Evolutionary conservation across 2,113 vertebrate species (phyloP).

Genomic region (Dendropsophus ebraccatus): DNA sequence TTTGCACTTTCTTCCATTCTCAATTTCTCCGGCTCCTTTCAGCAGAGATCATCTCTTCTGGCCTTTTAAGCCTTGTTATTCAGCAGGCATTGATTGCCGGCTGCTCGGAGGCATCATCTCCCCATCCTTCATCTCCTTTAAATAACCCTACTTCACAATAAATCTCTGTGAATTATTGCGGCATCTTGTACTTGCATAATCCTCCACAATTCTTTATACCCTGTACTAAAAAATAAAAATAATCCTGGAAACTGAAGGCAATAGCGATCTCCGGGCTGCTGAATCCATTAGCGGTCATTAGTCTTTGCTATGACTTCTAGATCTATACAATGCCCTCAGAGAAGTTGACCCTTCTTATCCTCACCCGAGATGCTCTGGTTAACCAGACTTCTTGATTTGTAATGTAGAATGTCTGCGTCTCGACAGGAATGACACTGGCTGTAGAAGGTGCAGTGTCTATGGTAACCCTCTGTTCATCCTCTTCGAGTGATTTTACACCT

Average conservation of each 20-base stretch:
- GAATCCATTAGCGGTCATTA: not conserved
- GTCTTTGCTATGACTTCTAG: not conserved
- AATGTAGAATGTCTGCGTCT: slow-evolving; percentile 1
- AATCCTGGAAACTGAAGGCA: not conserved
- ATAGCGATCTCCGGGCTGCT: not conserved
- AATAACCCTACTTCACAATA: slow-evolving; percentile 22
- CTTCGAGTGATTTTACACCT: not conserved
- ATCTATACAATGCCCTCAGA: not conserved
- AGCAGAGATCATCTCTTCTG: not conserved
- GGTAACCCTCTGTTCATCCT: not conserved
- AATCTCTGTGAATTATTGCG: not conserved
- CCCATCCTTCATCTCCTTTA: slow-evolving; percentile 9
- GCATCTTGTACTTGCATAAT: not conserved
- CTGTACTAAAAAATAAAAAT: not conserved
- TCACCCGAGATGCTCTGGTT: not conserved
- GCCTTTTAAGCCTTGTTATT: slow-evolving; percentile 24
- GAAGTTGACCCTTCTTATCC: not conserved
- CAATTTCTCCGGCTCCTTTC: not conserved
- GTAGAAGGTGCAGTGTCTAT: not conserved
- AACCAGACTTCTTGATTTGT: not conserved
- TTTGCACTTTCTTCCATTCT: not conserved
- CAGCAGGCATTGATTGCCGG: slow-evolving; percentile 21
- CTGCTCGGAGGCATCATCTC: not conserved
- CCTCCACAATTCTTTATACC: not conserved
- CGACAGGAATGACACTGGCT: not conserved